Evolutionary conservation across 2,888 invertebrate genomes (phyloP).

Genomic region (Tiliacea citrago): DNA sequence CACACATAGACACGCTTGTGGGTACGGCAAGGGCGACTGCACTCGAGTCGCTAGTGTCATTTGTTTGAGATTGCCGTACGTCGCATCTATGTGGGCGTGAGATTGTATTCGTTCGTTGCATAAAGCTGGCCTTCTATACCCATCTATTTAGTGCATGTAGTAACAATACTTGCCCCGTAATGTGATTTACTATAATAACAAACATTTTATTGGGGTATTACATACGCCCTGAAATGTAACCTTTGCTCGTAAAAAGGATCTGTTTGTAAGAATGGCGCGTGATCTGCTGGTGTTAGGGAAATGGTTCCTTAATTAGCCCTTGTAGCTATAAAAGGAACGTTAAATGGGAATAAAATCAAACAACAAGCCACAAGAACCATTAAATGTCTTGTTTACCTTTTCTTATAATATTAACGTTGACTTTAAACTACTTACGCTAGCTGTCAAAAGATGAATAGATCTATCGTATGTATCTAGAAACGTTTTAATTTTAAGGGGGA

Average conservation of each 20-base stretch:
- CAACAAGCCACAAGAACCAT: slow-evolving; percentile 48
- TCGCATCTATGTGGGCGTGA: neutral
- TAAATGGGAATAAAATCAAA: slow-evolving; percentile 47
- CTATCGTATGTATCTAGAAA: neutral
- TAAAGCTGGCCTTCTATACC: slow-evolving; percentile 3
- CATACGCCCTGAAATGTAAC: slow-evolving; percentile 71
- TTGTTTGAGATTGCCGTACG: neutral
- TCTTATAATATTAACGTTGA: neutral
- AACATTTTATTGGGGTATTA: slow-evolving; percentile 81
- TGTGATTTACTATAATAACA: slow-evolving; percentile 82
- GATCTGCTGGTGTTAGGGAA: slow-evolving; percentile 62
- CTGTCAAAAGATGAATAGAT: neutral
- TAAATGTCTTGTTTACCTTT: slow-evolving; percentile 21
- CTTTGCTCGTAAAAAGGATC: slow-evolving; percentile 64
- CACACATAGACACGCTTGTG: neutral
- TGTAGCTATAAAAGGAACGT: slow-evolving; percentile 60
- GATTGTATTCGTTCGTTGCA: neutral
- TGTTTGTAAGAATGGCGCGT: slow-evolving; percentile 57
- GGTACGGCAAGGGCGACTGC: neutral
- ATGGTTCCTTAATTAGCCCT: slow-evolving; percentile 67
- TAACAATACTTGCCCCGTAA: slow-evolving; percentile 72
- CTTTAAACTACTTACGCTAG: slow-evolving; percentile 13
- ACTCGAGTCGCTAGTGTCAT: neutral
- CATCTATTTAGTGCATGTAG: slow-evolving; percentile 12
- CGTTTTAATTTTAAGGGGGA: neutral